These are phyloP conservation scores for Chiridota heheva DNA, from an alignment of 35 echinoderm and acorn worm genomes.

Conservation along the genomic window DNA sequence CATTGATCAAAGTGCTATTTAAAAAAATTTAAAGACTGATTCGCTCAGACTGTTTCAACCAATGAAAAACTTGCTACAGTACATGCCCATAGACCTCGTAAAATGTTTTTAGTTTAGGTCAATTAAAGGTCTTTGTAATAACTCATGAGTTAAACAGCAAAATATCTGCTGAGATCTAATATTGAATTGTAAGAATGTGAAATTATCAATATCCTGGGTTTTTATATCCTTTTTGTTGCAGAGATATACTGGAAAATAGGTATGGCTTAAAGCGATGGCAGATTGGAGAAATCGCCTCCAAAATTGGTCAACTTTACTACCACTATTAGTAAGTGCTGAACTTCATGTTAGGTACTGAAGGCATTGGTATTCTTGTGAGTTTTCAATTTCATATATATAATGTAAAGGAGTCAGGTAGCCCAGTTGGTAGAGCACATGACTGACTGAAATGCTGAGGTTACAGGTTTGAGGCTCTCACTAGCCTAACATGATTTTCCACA, in stretches of 20 bases:
- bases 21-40: too few relatives aligned
- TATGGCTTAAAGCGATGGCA: constrained; percentile 99
- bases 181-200: neutral
- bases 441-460: too few relatives aligned
- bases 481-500: too few relatives aligned
- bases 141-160: neutral
- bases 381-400: neutral
- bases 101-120: neutral
- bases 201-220: neutral
- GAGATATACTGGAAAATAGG: constrained; percentile 68
- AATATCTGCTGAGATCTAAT: too few relatives aligned
- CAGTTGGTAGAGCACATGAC: too few relatives aligned
- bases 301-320: constrained; percentile 99
- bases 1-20: too few relatives aligned
- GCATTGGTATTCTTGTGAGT: neutral
- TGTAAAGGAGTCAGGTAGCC: neutral
- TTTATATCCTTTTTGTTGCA: constrained; percentile 40
- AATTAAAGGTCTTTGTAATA: neutral
- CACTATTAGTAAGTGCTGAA: constrained; percentile 94
- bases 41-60: neutral
- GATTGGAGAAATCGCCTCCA: constrained; percentile 97
- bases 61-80: neutral
- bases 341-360: neutral
- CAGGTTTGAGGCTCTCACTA: too few relatives aligned
- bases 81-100: neutral